Conservation (phyloP, 1,140 invertebrate genomes). For the Metopolophium dirhodum region DNA sequence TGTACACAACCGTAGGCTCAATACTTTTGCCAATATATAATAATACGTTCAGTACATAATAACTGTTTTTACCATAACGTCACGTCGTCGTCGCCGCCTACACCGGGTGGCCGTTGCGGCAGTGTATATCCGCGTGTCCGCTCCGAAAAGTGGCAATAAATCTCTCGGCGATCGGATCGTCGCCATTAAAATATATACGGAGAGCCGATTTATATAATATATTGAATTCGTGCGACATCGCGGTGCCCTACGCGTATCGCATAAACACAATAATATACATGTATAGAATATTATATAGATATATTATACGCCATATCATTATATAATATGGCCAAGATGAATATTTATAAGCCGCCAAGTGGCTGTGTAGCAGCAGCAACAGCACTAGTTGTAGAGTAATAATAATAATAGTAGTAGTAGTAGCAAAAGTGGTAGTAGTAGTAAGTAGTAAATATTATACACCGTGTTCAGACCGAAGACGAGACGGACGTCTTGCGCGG, state of each 20-base stretch:
- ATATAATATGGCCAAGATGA: neutral
- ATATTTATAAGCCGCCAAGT: constrained; percentile 37
- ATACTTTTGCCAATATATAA: neutral
- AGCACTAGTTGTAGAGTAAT: neutral
- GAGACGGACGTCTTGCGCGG: neutral
- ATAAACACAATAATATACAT: constrained; percentile 1
- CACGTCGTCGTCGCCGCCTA: neutral
- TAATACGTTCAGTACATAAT: neutral
- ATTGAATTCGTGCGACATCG: neutral
- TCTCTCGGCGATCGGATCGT: neutral
- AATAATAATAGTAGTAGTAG: neutral
- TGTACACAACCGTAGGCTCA: neutral
- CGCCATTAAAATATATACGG: neutral
- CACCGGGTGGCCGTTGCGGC: neutral
- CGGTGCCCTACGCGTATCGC: neutral
- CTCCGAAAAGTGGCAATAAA: constrained; percentile 1
- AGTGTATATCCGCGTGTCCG: neutral
- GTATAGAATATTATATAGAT: neutral
- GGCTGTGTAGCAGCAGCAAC: neutral
- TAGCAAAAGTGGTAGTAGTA: neutral
- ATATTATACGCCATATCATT: neutral
- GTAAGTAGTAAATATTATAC: neutral
- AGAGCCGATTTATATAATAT: neutral
- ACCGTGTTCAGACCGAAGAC: neutral
- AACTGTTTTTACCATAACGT: neutral